These are phyloP conservation scores for Lontra canadensis DNA, from an alignment of 2,113 vertebrate species.

Conservation along the genomic window DNA sequence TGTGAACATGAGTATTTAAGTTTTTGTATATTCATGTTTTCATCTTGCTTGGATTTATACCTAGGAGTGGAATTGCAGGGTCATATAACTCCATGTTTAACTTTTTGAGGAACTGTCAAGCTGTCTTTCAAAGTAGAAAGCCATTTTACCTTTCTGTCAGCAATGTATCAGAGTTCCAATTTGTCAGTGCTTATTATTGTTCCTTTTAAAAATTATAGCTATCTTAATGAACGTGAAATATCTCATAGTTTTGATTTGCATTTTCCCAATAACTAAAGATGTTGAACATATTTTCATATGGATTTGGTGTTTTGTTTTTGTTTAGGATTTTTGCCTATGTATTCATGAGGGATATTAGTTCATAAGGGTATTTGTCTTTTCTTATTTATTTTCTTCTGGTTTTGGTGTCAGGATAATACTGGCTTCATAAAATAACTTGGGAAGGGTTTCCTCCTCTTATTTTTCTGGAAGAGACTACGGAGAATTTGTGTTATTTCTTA, in stretches of 20 bases:
- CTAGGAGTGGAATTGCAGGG: background rate
- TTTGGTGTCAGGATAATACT: background rate
- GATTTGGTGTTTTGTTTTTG: constrained; percentile 10
- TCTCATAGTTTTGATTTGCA: background rate
- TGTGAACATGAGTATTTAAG: background rate
- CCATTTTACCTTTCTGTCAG: background rate
- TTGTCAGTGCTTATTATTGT: background rate
- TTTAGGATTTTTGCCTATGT: background rate
- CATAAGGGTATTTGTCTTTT: background rate
- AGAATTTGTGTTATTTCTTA: background rate
- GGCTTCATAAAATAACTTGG: constrained; percentile 38
- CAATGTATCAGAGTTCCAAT: background rate
- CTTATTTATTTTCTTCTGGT: background rate
- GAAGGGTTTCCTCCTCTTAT: background rate
- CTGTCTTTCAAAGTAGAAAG: background rate
- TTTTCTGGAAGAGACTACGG: background rate
- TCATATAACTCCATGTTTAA: background rate
- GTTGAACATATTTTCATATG: background rate
- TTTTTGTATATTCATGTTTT: background rate
- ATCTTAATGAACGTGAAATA: background rate
- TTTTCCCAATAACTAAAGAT: constrained; percentile 13
- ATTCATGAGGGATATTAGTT: background rate
- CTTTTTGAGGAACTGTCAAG: background rate
- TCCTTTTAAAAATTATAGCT: background rate
- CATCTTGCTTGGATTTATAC: background rate